Conservation (phyloP, 1,140 invertebrate species). For the Formica selysi region DNA sequence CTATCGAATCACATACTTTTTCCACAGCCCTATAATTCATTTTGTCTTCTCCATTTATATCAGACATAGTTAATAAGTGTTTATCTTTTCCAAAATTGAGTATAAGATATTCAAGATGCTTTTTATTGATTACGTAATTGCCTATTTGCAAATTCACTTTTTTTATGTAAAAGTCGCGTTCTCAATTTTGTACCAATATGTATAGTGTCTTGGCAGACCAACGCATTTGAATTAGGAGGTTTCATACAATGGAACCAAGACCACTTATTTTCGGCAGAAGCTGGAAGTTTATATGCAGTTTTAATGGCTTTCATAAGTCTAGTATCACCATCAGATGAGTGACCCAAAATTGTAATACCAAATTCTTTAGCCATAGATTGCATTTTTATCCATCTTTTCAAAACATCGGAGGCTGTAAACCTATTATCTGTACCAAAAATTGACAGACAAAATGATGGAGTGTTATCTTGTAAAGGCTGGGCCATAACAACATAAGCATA, state of each 20-base stretch:
- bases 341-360: neutral
- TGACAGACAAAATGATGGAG: neutral
- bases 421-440: neutral
- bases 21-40: neutral
- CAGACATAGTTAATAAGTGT: neutral
- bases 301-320: neutral
- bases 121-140: neutral
- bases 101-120: neutral
- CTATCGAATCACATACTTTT: neutral
- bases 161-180: neutral
- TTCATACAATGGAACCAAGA: too few species aligned
- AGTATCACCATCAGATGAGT: neutral
- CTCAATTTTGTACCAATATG: slow-evolving; percentile 20
- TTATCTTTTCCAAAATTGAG: neutral
- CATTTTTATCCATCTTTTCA: too few species aligned
- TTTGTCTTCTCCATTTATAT: slow-evolving; percentile 13
- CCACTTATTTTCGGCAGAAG: too few species aligned
- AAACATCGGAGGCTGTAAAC: slow-evolving; percentile 1
- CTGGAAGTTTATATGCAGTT: neutral
- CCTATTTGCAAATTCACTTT: neutral
- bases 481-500: neutral
- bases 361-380: too few species aligned
- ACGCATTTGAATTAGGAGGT: neutral
- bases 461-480: neutral
- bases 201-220: neutral